These are phyloP conservation scores for Chaetodon trifascialis DNA, from an alignment of 2,113 vertebrate species.

Conservation along the genomic window DNA sequence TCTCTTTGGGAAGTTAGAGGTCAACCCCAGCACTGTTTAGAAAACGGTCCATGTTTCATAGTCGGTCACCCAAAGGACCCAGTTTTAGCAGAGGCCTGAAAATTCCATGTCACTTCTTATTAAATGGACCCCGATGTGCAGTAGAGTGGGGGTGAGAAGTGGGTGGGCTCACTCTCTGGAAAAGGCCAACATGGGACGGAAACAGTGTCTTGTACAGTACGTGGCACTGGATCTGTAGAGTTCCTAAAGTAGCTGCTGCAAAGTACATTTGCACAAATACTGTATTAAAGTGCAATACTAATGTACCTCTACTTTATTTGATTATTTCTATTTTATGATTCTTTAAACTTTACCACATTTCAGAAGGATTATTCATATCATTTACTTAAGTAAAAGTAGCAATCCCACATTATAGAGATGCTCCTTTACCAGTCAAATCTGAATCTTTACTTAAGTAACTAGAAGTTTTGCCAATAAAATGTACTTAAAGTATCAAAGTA, in stretches of 20 bases:
- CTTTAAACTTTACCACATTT: too few relatives aligned
- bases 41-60: neutral
- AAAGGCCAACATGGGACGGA: neutral
- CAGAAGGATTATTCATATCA: too few relatives aligned
- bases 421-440: too few relatives aligned
- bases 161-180: conserved; percentile 7
- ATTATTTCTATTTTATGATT: too few relatives aligned
- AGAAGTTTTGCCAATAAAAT: too few relatives aligned
- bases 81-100: conserved; percentile 36
- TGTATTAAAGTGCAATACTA: neutral
- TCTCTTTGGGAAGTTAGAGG: conserved; percentile 1
- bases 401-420: too few relatives aligned
- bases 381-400: too few relatives aligned
- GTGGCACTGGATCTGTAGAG: neutral
- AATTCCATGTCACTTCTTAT: conserved; percentile 54
- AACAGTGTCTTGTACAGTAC: neutral
- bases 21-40: conserved; percentile 10
- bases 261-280: neutral
- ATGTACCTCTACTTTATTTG: neutral
- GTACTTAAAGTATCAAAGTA: too few relatives aligned
- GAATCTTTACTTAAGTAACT: too few relatives aligned
- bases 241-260: neutral
- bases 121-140: conserved; percentile 17
- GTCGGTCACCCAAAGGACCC: conserved; percentile 26
- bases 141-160: neutral